A percentile compares a stretch with the other conserved stretches of the same genome.
These are phyloP conservation scores for Argyra leucocephala DNA, from an alignment of 2,888 invertebrate species.

Conservation along the genomic window DNA sequence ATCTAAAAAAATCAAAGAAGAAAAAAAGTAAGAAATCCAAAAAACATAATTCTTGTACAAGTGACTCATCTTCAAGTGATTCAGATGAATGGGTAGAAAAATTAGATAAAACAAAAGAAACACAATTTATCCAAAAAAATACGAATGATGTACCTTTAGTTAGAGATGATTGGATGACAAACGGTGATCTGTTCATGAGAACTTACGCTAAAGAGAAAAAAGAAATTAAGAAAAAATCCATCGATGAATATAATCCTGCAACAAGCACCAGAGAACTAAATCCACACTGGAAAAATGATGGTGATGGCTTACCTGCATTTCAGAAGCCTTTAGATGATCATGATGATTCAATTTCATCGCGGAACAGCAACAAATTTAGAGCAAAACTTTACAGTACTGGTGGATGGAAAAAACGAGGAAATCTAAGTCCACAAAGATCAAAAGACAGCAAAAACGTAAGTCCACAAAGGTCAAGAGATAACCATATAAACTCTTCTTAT, in stretches of 20 bases:
- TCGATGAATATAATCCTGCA: constrained; percentile 58
- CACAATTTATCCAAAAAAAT: background rate
- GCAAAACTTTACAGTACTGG: constrained; percentile 1
- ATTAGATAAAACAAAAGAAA: constrained; percentile 20
- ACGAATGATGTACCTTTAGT: constrained; percentile 28
- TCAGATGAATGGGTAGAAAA: constrained; percentile 57
- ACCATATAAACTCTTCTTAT: background rate
- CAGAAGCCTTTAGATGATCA: constrained; percentile 41
- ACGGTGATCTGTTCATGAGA: constrained; percentile 45
- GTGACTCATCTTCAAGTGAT: constrained; percentile 34
- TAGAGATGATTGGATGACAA: constrained; percentile 74
- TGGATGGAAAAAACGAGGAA: constrained; percentile 23
- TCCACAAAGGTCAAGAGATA: background rate
- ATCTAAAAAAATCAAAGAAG: constrained; percentile 24
- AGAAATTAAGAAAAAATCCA: constrained; percentile 46
- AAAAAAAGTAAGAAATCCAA: constrained; percentile 21
- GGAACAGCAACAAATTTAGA: background rate
- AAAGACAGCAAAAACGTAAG: constrained; percentile 23
- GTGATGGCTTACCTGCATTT: constrained; percentile 65
- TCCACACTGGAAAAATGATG: constrained; percentile 79
- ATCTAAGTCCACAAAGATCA: background rate
- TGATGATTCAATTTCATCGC: constrained; percentile 20
- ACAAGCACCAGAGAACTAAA: constrained; percentile 72
- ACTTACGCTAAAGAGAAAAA: constrained; percentile 43
- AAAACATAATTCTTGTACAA: constrained; percentile 16